Evolutionary conservation across 2,113 vertebrate species (phyloP).

Genomic region (Mus musculus): DNA sequence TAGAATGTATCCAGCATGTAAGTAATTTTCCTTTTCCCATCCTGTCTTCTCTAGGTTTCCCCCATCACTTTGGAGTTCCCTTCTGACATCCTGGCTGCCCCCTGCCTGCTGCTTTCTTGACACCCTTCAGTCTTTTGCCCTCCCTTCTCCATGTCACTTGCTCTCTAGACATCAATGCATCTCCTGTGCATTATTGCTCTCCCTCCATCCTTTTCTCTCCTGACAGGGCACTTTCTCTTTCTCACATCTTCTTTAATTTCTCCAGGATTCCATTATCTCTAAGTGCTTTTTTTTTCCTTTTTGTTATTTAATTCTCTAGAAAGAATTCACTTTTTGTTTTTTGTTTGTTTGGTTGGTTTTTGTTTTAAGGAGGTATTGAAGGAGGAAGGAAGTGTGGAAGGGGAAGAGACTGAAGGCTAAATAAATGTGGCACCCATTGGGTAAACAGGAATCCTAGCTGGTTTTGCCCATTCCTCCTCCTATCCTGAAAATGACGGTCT

Average conservation of each 20-base stretch:
- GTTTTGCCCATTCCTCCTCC: not conserved
- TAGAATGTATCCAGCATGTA: not conserved
- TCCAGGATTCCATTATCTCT: not conserved
- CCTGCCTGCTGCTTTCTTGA: not conserved
- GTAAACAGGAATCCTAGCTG: not conserved
- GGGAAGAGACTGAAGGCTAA: not conserved
- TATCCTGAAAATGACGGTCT: not conserved
- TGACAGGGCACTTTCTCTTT: not conserved
- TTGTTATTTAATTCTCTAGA: not conserved
- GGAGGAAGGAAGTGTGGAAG: not conserved
- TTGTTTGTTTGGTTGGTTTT: too few relatives aligned
- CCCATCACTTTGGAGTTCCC: not conserved
- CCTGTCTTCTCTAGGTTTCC: not conserved
- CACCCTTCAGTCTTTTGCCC: not conserved
- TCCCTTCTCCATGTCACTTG: not conserved
- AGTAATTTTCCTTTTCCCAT: not conserved
- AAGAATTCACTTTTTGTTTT: not conserved
- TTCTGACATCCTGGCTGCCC: not conserved
- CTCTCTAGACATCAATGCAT: not conserved
- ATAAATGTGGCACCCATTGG: not conserved
- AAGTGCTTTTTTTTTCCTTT: not conserved
- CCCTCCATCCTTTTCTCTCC: not conserved
- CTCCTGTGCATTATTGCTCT: not conserved
- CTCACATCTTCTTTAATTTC: conserved; percentile 5
- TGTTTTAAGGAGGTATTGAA: accelerated